These are phyloP conservation scores for Hyppa rectilinea DNA, from an alignment of 2,888 invertebrate genomes.

Conservation along the genomic window DNA sequence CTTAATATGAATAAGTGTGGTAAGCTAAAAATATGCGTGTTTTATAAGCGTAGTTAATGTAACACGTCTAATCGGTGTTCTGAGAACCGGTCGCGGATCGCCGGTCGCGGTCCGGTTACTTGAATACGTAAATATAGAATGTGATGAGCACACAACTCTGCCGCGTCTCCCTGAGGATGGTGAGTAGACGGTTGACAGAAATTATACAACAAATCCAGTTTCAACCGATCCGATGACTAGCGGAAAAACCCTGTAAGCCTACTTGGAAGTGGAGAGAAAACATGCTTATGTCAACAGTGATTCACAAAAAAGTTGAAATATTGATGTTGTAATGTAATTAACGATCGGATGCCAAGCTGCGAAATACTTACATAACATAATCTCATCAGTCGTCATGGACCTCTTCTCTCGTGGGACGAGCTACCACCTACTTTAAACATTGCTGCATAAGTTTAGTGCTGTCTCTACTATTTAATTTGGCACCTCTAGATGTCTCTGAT, in stretches of 20 bases:
- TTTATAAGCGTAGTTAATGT: slow-evolving; percentile 29
- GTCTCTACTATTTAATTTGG: slow-evolving; percentile 6
- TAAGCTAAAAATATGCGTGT: slow-evolving; percentile 16
- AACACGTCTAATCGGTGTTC: slow-evolving; percentile 31
- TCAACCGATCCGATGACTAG: slow-evolving; percentile 22
- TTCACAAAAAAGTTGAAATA: slow-evolving; percentile 44
- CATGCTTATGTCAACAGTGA: slow-evolving; percentile 38
- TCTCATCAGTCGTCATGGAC: neutral
- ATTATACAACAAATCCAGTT: slow-evolving; percentile 60
- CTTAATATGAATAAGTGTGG: slow-evolving; percentile 4
- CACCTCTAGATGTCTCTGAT: neutral
- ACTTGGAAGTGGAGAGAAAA: slow-evolving; percentile 30
- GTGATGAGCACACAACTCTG: slow-evolving; percentile 53
- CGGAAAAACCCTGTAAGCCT: slow-evolving; percentile 51
- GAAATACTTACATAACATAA: slow-evolving; percentile 5
- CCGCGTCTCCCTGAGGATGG: slow-evolving; percentile 33
- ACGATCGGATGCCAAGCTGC: slow-evolving; percentile 8
- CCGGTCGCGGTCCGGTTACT: slow-evolving; percentile 47
- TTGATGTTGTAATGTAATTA: slow-evolving; percentile 34
- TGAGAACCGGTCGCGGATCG: slow-evolving; percentile 47
- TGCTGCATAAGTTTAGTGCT: neutral
- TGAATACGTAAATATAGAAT: slow-evolving; percentile 64
- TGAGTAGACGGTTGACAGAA: slow-evolving; percentile 41
- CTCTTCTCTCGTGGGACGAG: neutral
- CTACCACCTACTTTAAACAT: neutral